Evolutionary conservation across 2,888 invertebrate genomes (phyloP), one percentile per base, ranked within the genome.

Genomic region (Merodon equestris): DNA sequence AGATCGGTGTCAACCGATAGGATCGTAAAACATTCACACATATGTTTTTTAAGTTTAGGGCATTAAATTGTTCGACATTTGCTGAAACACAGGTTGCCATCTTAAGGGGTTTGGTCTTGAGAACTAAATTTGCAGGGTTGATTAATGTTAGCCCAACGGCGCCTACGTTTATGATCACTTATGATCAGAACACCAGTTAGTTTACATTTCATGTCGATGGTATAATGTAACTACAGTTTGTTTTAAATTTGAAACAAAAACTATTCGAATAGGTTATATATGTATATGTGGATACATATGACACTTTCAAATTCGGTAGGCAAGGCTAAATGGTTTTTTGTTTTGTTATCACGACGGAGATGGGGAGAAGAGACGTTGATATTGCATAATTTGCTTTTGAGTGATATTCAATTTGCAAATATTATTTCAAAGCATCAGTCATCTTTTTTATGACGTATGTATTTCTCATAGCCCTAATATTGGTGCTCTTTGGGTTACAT

Each of bases 1-100:
- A 77, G 77, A 73, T 73, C 57, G 54, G 50, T 61, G 74, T 68
- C 45, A 56, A 63, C 54, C 61, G 60, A n/a, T n/a, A n/a, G n/a
- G n/a, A n/a, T 68, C 54, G 40, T 74, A 61, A 56, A 68, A 61
- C 61, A 61, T 27, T 27, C 7, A 27, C 27, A 27, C 27, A 27
- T 27, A 4, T 27, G 27, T 27, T 27, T 27, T 27, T 7, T 50
- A 27, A 61, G 50, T 56, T n/a, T n/a, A 51, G 56, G 61, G 56
- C 57, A 57, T 54, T 68, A 27, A 38, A 47, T 61, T 58, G 44
- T 14, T 17, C 42, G 14, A 10, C 57, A 47, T 18, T 9, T n/a
- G 15, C 14, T 40, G 56, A 64, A 50, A 53, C 45, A 17, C 48
- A 51, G 27, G 50, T 9, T 3, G 1, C 15, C 13, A 40, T 19